Base-by-base conservation (phyloP, 2,888 invertebrate species). In the Apotomis betuletana region DNA sequence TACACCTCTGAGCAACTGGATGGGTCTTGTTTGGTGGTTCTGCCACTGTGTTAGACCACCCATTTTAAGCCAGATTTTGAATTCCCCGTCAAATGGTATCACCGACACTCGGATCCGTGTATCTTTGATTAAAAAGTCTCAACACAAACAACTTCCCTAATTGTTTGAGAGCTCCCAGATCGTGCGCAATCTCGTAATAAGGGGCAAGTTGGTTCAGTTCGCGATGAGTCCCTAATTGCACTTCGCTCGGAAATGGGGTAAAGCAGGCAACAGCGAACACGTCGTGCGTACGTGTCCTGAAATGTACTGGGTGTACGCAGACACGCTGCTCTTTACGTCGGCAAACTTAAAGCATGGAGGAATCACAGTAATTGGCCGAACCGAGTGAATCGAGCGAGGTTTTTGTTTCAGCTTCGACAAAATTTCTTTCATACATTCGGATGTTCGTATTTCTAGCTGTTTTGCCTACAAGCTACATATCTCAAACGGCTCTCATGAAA, bases 191-290 rank as follows among this genome's bases (percentile, higher is more conserved):
- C 67, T 51, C 60, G 70, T 70, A 70, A 67, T 83, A 78, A 84
- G 83, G 27, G 80, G 79, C 80, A 83, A 84, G 82, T 83, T 80
- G 81, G 79, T 77, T 76, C 78, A 81, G 85, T 85, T 81, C 57
- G 81, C 85, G 87, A 87, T 89, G 88, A 90, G 86, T 90, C 88
- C 85, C 85, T 90, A 89, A 90, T 90, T 90, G 89, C 87, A 88
- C 89, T 89, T 85, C 84, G 84, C 84, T 86, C 83, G 86, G 88
- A 87, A 88, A 88, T 87, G 84, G 87, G 83, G 82, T 84, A 84
- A 84, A 83, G 83, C 85, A 83, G 82, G 82, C 84, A 82, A 81
- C 81, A 81, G 79, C 71, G 77, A 83, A 85, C 88, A 87, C 87
- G 87, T 87, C 82, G 76, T 74, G 75, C 76, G 85, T 84, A 90